A percentile compares a stretch with the other conserved stretches of the same genome.
Conservation (phyloP, 2,797 vertebrate genomes). For the Gymnothorax javanicus region DNA sequence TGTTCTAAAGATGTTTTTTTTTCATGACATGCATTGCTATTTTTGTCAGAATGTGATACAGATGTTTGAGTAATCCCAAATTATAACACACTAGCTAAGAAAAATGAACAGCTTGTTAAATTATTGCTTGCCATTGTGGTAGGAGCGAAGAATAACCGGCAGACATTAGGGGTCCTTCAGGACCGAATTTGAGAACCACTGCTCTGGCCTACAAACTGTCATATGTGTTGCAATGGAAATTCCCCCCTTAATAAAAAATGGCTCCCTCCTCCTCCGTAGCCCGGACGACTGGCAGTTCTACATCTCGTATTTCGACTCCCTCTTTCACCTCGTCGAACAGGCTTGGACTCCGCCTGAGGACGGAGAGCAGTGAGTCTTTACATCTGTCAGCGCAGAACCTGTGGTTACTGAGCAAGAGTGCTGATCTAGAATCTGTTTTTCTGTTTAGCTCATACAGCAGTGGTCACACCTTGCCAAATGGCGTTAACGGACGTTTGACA, state of each 20-base stretch:
- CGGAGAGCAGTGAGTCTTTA: constrained; percentile 85
- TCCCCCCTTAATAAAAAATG: not conserved
- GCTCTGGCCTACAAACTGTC: not conserved
- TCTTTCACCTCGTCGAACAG: constrained; percentile 89
- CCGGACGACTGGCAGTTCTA: constrained; percentile 99
- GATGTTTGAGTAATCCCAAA: no score
- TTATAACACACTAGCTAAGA: no score
- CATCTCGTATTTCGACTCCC: constrained; percentile 90
- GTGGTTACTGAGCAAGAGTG: not conserved
- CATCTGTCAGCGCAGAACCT: not conserved
- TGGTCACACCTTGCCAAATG: no score
- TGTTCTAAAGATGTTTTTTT: no score
- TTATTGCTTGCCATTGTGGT: no score
- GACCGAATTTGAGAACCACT: no score
- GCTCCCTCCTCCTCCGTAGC: constrained; percentile 60
- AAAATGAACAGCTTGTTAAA: no score
- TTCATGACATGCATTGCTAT: no score
- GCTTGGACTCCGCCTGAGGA: constrained; percentile 86
- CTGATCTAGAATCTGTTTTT: not conserved
- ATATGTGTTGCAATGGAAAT: not conserved
- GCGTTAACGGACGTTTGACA: no score
- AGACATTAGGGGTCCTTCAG: no score
- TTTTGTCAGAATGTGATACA: no score
- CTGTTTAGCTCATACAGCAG: not conserved
- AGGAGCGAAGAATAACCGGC: no score